phyloP scores from a whole-genome alignment of 1,140 invertebrate species.

The Penaeus indicus region DNA sequence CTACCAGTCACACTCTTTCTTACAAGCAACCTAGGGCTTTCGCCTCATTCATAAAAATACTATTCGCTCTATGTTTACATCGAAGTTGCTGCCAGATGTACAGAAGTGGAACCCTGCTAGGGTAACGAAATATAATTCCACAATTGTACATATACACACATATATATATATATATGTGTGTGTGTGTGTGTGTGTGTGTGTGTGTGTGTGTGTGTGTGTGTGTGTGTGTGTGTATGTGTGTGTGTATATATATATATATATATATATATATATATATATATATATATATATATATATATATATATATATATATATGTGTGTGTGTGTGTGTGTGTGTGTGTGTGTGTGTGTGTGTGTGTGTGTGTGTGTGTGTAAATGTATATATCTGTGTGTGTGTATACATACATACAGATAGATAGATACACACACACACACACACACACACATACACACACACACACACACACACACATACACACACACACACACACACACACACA shows the following conservation, averaged over 20 bases:
- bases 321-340: background rate
- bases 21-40: background rate
- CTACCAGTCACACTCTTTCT: background rate
- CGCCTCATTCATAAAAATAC: background rate
- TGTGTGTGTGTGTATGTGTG: background rate
- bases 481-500: background rate
- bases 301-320: constrained; percentile 3
- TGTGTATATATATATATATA: background rate
- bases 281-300: constrained; percentile 26
- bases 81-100: background rate
- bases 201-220: background rate
- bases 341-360: background rate
- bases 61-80: background rate
- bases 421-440: background rate
- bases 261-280: constrained; percentile 18
- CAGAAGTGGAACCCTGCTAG: constrained; percentile 7
- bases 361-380: too few relatives aligned
- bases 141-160: constrained; percentile 18
- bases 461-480: background rate
- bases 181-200: background rate
- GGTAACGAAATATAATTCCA: too few relatives aligned
- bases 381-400: background rate
- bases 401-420: constrained; percentile 8
- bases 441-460: too few relatives aligned
- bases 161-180: constrained; percentile 10